These are phyloP conservation scores for Pteria penguin DNA, from an alignment of 2,888 invertebrate species.

Conservation along the genomic window DNA sequence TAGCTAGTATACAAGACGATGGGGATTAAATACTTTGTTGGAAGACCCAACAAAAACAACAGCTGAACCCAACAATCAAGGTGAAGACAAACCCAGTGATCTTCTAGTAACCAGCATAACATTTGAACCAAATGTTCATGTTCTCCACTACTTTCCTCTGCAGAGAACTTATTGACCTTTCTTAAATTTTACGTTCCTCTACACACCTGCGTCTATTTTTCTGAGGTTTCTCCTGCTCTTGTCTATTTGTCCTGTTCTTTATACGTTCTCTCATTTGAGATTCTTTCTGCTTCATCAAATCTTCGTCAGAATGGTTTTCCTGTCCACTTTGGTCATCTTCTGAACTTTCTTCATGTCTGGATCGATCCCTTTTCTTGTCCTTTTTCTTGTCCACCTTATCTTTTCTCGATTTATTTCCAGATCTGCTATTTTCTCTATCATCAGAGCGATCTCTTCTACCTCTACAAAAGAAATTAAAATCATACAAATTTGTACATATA, in stretches of 20 bases:
- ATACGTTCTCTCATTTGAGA: conserved; percentile 16
- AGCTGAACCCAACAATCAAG: no score
- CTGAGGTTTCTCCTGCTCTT: neutral
- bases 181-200: no score
- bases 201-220: neutral
- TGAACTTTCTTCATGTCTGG: conserved; percentile 36
- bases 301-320: neutral
- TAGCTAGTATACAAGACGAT: no score
- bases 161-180: no score
- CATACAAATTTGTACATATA: no score
- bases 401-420: conserved; percentile 43
- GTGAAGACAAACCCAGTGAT: no score
- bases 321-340: conserved; percentile 19
- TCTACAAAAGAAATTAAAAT: neutral
- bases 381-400: conserved; percentile 56
- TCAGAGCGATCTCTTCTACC: conserved; percentile 21
- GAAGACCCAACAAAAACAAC: no score
- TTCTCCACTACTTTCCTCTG: no score
- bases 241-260: conserved; percentile 1
- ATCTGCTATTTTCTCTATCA: conserved; percentile 32
- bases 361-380: conserved; percentile 52
- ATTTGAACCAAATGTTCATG: no score
- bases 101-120: no score
- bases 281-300: conserved; percentile 11
- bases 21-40: no score